Conservation (phyloP, 2,888 invertebrate genomes). For the Drosophila vallismaia region DNA sequence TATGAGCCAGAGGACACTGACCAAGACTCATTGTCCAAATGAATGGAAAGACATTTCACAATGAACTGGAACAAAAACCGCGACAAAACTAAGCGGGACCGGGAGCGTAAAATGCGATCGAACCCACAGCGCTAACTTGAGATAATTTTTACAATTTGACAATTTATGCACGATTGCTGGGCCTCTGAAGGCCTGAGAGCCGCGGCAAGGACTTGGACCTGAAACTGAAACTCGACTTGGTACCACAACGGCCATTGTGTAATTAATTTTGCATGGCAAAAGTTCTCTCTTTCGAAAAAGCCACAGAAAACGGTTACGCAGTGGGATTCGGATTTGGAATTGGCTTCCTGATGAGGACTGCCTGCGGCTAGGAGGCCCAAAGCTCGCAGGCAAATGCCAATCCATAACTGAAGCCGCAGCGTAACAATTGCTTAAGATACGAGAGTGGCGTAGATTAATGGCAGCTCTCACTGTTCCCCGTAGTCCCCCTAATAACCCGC, state of each 20-base stretch:
- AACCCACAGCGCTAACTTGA: slow-evolving; percentile 67
- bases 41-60: slow-evolving; percentile 73
- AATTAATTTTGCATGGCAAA: slow-evolving; percentile 70
- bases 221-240: not conserved
- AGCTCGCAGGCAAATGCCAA: slow-evolving; percentile 22
- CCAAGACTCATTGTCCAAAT: slow-evolving; percentile 58
- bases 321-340: slow-evolving; percentile 31
- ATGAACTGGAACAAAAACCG: slow-evolving; percentile 44
- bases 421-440: slow-evolving; percentile 57
- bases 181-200: slow-evolving; percentile 21
- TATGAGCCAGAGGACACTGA: slow-evolving; percentile 35
- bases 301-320: slow-evolving; percentile 58
- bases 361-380: slow-evolving; percentile 54
- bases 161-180: slow-evolving; percentile 76
- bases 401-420: slow-evolving; percentile 41
- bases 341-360: slow-evolving; percentile 74
- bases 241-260: slow-evolving; percentile 57
- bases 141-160: slow-evolving; percentile 81
- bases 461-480: slow-evolving; percentile 28
- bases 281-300: slow-evolving; percentile 53
- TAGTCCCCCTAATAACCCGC: slow-evolving; percentile 4
- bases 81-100: not conserved
- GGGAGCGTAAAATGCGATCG: slow-evolving; percentile 15
- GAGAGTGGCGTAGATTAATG: slow-evolving; percentile 58
- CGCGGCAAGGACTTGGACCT: slow-evolving; percentile 18